Conservation (phyloP, 2,797 vertebrate species). For the Synaphobranchus kaupii region DNA sequence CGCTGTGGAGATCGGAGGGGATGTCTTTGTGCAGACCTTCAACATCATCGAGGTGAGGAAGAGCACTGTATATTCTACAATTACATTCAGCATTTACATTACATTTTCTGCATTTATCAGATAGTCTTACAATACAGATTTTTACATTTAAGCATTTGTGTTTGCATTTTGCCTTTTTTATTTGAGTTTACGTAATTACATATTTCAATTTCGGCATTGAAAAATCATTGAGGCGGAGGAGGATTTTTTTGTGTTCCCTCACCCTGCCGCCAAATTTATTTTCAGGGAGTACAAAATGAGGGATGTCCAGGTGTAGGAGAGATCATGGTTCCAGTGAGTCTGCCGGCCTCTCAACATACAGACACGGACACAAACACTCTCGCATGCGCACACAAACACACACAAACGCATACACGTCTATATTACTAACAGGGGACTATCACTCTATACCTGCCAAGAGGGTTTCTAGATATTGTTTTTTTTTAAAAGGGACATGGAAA, state of each 20-base stretch:
- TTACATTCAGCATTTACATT: not conserved
- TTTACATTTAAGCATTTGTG: not conserved
- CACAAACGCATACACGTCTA: too few species aligned
- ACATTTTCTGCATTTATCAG: not conserved
- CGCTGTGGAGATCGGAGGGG: slow-evolving; percentile 73
- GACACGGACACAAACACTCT: not conserved
- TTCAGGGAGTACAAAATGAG: not conserved
- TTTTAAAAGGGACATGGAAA: too few species aligned
- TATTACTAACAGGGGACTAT: too few species aligned
- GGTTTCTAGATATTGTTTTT: too few species aligned
- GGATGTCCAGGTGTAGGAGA: not conserved
- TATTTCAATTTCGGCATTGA: not conserved
- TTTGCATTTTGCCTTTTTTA: not conserved
- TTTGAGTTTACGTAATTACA: not conserved
- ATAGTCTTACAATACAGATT: not conserved
- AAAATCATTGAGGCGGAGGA: too few species aligned
- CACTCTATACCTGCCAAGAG: too few species aligned
- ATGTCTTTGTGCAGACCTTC: slow-evolving; percentile 74
- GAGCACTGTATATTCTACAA: not conserved
- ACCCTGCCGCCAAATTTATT: not conserved
- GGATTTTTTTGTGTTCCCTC: not conserved
- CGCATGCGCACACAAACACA: too few species aligned
- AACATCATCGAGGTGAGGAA: slow-evolving; percentile 74
- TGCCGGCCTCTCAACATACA: not conserved
- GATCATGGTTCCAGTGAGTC: not conserved